Percentiles rank a stretch among this genome's conserved stretches.
Evolutionary conservation across 2,113 vertebrate genomes (phyloP).

Genomic region (Equus przewalskii): DNA sequence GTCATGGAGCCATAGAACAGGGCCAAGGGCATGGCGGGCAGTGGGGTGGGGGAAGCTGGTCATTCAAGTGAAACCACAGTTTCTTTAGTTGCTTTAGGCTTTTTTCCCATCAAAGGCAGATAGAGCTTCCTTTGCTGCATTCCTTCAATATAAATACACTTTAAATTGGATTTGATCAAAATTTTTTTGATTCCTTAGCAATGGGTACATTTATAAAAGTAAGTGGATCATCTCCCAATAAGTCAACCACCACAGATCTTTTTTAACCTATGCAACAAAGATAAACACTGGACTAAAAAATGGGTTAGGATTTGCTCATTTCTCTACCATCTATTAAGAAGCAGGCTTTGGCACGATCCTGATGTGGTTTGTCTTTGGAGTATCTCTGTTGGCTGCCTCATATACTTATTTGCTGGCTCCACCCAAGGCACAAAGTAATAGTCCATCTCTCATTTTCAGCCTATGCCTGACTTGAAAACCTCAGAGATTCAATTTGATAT

Average conservation of each 20-base stretch:
- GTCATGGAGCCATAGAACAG: background rate
- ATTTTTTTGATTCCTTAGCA: background rate
- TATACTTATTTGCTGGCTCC: background rate
- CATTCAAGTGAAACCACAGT: background rate
- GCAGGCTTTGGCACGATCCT: background rate
- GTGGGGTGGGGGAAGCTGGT: no score
- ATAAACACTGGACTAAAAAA: background rate
- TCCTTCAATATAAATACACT: background rate
- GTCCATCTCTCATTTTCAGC: background rate
- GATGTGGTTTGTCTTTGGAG: background rate
- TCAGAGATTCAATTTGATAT: background rate
- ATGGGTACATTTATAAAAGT: background rate
- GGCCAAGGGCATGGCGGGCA: no score
- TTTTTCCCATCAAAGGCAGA: background rate
- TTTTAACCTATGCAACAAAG: background rate
- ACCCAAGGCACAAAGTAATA: background rate
- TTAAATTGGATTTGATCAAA: background rate
- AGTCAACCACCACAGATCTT: background rate
- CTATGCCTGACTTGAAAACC: background rate
- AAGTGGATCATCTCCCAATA: background rate
- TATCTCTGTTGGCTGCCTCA: background rate
- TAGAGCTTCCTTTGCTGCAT: background rate
- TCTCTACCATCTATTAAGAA: background rate
- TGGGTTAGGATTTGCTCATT: background rate
- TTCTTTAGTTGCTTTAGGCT: background rate